These are phyloP conservation scores for Scaeva pyrastri DNA, from an alignment of 2,888 invertebrate genomes.

Conservation along the genomic window DNA sequence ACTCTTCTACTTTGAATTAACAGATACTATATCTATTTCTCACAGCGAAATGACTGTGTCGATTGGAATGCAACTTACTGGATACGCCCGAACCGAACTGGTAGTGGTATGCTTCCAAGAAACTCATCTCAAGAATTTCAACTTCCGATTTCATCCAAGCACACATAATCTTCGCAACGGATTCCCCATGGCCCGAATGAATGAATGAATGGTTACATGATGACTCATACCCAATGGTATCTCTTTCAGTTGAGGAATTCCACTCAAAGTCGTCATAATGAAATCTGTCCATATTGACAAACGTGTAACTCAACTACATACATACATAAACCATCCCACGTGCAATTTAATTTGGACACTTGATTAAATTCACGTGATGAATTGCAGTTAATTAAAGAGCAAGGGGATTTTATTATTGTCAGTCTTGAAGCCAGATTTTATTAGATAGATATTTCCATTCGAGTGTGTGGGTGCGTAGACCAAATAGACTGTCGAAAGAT, in stretches of 20 bases:
- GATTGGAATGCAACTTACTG: slow-evolving; percentile 23
- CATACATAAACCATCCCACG: slow-evolving; percentile 22
- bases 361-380: slow-evolving; percentile 21
- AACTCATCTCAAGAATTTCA: slow-evolving; percentile 24
- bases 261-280: slow-evolving; percentile 10
- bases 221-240: slow-evolving; percentile 31
- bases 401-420: not conserved
- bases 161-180: slow-evolving; percentile 22
- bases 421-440: slow-evolving; percentile 6
- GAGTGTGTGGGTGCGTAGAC: slow-evolving; percentile 1
- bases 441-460: not conserved
- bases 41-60: slow-evolving; percentile 3
- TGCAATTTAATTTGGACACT: not conserved
- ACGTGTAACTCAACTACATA: slow-evolving; percentile 1
- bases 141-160: slow-evolving; percentile 26
- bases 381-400: slow-evolving; percentile 31
- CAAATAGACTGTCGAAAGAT: not conserved
- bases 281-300: slow-evolving; percentile 1
- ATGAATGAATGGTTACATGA: slow-evolving; percentile 4
- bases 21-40: not conserved
- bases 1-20: slow-evolving; percentile 5
- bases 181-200: slow-evolving; percentile 24
- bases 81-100: not conserved
- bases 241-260: slow-evolving; percentile 17
- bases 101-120: slow-evolving; percentile 1